Conservation (phyloP, 1,140 invertebrate genomes). For the Bombus soroeensis region DNA sequence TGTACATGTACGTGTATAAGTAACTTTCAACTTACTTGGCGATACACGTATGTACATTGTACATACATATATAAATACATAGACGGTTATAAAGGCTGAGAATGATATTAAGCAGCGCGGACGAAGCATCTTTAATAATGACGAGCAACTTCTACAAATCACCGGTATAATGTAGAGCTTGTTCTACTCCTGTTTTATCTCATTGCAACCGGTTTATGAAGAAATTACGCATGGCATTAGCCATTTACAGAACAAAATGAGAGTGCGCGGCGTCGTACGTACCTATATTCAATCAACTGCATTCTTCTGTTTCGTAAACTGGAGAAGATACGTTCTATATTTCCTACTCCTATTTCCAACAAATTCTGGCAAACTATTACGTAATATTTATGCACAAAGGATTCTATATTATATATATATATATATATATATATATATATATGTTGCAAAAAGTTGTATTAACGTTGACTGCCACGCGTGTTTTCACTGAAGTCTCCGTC, state of each 20-base stretch:
- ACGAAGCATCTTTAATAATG: conserved; percentile 21
- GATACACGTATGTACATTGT: no score
- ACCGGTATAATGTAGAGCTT: conserved; percentile 15
- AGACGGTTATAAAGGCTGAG: neutral
- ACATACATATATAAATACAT: neutral
- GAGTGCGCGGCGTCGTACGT: neutral
- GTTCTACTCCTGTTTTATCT: conserved; percentile 25
- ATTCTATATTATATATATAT: neutral
- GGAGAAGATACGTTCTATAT: conserved; percentile 34
- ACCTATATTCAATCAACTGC: neutral
- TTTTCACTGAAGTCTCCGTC: no score
- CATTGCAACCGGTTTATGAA: conserved; percentile 41
- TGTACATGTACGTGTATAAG: no score
- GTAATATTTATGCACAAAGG: neutral
- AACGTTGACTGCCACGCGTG: no score
- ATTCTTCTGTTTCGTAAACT: conserved; percentile 45
- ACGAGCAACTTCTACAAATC: conserved; percentile 36
- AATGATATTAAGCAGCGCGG: neutral
- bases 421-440: no score
- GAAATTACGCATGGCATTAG: neutral
- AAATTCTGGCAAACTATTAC: neutral
- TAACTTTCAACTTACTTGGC: no score
- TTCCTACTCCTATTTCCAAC: conserved; percentile 3
- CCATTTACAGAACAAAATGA: neutral
- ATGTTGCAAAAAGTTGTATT: no score